A percentile compares a stretch with the other conserved stretches of the same genome.
These are phyloP conservation scores for Thymelicus acteon DNA, from an alignment of 2,888 invertebrate genomes.

Conservation along the genomic window DNA sequence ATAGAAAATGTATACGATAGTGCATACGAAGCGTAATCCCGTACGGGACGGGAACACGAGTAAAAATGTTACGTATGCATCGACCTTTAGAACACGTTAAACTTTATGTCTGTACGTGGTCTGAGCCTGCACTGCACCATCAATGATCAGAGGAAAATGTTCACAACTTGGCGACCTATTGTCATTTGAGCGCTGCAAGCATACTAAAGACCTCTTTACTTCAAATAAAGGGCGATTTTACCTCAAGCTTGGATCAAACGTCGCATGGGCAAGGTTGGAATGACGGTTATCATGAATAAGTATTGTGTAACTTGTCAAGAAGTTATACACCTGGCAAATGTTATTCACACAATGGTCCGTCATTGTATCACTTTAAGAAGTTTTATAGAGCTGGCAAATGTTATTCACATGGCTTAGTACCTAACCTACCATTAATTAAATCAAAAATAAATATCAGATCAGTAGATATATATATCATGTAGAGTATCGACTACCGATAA, in stretches of 20 bases:
- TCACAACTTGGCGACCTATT: slow-evolving; percentile 24
- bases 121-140: slow-evolving; percentile 15
- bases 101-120: neutral
- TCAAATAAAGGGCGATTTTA: slow-evolving; percentile 23
- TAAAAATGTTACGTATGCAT: no score
- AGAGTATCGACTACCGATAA: no score
- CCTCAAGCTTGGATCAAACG: slow-evolving; percentile 12
- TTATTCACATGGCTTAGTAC: neutral
- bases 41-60: no score
- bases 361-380: neutral
- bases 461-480: no score
- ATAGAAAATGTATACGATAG: no score
- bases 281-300: neutral
- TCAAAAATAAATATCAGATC: neutral
- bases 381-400: neutral
- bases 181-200: slow-evolving; percentile 21
- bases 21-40: no score
- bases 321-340: slow-evolving; percentile 1
- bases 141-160: slow-evolving; percentile 19
- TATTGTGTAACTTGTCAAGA: slow-evolving; percentile 6
- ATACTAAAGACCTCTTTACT: slow-evolving; percentile 29
- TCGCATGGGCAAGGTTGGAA: slow-evolving; percentile 18
- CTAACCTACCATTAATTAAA: neutral
- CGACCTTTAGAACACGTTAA: neutral
- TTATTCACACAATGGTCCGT: neutral